These are phyloP conservation scores for Reticulitermes lucifugus DNA, from an alignment of 2,888 invertebrate species.

Conservation along the genomic window DNA sequence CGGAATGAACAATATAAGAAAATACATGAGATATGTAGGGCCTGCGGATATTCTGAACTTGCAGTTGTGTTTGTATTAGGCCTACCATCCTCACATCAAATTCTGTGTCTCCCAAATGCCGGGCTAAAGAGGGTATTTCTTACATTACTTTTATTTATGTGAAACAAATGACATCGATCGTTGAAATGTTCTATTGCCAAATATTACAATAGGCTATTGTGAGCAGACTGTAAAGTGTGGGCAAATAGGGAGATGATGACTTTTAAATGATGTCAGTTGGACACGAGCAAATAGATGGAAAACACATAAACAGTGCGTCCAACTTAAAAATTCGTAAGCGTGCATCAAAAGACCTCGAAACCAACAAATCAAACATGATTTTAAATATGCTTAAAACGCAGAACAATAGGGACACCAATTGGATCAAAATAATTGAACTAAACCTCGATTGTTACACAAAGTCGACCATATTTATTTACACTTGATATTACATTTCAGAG, in stretches of 20 bases:
- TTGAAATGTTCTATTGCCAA: neutral
- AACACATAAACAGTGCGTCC: neutral
- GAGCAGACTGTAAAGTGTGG: neutral
- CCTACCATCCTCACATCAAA: neutral
- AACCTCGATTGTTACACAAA: constrained; percentile 5
- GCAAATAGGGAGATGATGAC: neutral
- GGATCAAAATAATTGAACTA: neutral
- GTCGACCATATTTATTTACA: constrained; percentile 17
- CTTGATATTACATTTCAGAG: constrained; percentile 27
- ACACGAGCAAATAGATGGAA: neutral
- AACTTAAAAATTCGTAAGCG: neutral
- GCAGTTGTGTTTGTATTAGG: too few species aligned
- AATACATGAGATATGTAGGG: too few species aligned
- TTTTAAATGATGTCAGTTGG: neutral
- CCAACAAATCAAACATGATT: neutral
- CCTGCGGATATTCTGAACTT: too few species aligned
- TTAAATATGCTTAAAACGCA: neutral
- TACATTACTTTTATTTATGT: too few species aligned
- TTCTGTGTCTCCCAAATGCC: neutral
- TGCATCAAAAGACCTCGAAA: neutral
- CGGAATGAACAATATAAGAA: too few species aligned
- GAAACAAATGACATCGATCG: too few species aligned
- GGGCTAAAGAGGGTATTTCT: too few species aligned
- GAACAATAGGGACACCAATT: neutral
- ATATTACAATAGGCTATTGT: neutral